Conservation (phyloP, 2,888 invertebrate species). For the Allophyes oxyacanthae region DNA sequence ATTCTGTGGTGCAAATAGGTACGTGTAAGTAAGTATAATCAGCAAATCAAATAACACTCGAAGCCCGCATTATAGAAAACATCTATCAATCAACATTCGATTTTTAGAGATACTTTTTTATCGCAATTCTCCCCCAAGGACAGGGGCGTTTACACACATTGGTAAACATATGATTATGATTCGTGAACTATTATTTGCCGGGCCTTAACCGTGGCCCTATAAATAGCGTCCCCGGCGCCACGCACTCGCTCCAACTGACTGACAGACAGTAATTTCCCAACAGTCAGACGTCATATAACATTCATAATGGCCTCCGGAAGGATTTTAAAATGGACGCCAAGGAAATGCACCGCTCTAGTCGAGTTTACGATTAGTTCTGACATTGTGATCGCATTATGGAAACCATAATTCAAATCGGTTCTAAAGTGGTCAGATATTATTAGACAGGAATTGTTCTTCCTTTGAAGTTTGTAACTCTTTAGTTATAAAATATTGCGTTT, state of each 20-base stretch:
- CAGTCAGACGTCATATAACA: conserved; percentile 65
- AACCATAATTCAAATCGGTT: conserved; percentile 45
- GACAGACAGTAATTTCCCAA: conserved; percentile 59
- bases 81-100: conserved; percentile 14
- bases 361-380: conserved; percentile 51
- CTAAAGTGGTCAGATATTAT: conserved; percentile 41
- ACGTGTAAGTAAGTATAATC: neutral
- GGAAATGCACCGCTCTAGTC: conserved; percentile 61
- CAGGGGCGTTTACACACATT: conserved; percentile 37
- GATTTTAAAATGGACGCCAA: conserved; percentile 63
- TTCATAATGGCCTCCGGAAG: conserved; percentile 70
- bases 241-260: conserved; percentile 44
- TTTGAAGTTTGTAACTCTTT: conserved; percentile 38
- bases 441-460: conserved; percentile 17
- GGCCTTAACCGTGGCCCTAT: conserved; percentile 40
- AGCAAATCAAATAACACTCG: conserved; percentile 5
- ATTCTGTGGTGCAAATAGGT: no score
- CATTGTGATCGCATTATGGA: conserved; percentile 49
- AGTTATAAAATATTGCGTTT: conserved; percentile 2
- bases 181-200: conserved; percentile 40
- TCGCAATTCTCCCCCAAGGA: conserved; percentile 12
- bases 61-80: neutral
- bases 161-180: conserved; percentile 53
- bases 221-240: conserved; percentile 51
- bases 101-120: conserved; percentile 4